Evolutionary conservation across 2,797 vertebrate genomes (phyloP).

Genomic region (Nothura maculosa): DNA sequence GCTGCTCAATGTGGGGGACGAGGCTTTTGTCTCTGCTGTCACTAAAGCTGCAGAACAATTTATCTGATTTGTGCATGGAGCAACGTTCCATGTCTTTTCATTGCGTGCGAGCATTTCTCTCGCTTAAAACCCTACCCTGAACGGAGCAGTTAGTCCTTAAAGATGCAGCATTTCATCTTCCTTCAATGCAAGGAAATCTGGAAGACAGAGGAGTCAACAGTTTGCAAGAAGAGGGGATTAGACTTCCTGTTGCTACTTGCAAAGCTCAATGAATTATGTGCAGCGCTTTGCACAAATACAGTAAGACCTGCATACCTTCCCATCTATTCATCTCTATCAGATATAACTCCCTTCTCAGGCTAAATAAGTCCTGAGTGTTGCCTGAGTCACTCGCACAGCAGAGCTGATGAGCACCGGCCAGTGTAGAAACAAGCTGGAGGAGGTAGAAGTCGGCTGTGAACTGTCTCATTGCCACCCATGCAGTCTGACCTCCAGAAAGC

Average conservation of each 20-base stretch:
- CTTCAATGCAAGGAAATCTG: not conserved
- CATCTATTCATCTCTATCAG: conserved; percentile 54
- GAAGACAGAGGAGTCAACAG: conserved; percentile 30
- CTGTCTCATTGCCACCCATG: not conserved
- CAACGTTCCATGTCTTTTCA: conserved; percentile 22
- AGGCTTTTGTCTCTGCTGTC: conserved; percentile 59
- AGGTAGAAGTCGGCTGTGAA: not conserved
- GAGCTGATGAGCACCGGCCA: not conserved
- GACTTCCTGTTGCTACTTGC: conserved; percentile 56
- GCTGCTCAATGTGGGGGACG: conserved; percentile 25
- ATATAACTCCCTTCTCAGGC: conserved; percentile 25
- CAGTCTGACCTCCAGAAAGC: not conserved
- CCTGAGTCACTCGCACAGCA: conserved; percentile 16
- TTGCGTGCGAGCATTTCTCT: not conserved
- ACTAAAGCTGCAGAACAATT: conserved; percentile 36
- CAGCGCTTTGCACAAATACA: conserved; percentile 36
- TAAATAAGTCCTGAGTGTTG: conserved; percentile 3
- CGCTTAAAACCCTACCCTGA: conserved; percentile 5
- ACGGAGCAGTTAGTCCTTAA: conserved; percentile 41
- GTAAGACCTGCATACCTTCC: conserved; percentile 46
- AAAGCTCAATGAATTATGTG: conserved; percentile 17
- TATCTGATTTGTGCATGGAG: conserved; percentile 30
- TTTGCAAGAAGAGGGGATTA: conserved; percentile 1
- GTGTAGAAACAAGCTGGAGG: not conserved
- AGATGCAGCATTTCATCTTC: not conserved